A percentile compares a stretch with the other conserved stretches of the same genome.
These are phyloP conservation scores for Resseliella maxima DNA, from an alignment of 2,888 invertebrate species.

Conservation along the genomic window DNA sequence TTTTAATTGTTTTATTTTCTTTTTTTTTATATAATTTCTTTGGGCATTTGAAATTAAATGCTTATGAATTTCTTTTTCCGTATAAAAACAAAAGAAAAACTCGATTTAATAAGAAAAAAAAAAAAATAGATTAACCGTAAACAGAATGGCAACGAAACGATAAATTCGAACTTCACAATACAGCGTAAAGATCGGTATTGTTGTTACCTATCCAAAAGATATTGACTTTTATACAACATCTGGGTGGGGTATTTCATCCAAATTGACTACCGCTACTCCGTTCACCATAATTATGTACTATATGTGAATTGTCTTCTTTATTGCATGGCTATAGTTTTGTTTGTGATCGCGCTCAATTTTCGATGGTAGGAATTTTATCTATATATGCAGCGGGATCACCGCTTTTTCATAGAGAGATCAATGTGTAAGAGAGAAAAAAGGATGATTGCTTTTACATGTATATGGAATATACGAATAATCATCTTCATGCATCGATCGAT, in stretches of 20 bases:
- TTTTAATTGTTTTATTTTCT: too few species aligned
- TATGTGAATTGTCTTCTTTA: slow-evolving; percentile 36
- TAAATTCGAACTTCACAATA: slow-evolving; percentile 21
- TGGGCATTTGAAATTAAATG: not conserved
- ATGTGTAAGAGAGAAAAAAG: not conserved
- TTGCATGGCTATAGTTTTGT: not conserved
- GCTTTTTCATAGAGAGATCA: not conserved
- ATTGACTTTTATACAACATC: slow-evolving; percentile 47
- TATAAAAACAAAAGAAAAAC: not conserved
- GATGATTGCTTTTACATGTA: not conserved
- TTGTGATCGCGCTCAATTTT: not conserved
- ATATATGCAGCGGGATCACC: not conserved
- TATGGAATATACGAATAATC: too few species aligned
- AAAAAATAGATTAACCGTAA: not conserved
- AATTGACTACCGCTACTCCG: not conserved
- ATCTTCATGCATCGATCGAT: not conserved
- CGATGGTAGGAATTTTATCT: slow-evolving; percentile 23
- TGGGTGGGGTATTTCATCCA: not conserved
- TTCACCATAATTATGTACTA: not conserved
- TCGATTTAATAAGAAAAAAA: not conserved
- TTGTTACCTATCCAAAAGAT: slow-evolving; percentile 11
- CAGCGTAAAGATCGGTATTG: slow-evolving; percentile 45
- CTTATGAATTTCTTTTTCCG: not conserved
- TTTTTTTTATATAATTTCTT: too few species aligned
- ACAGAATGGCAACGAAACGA: not conserved